A percentile compares a stretch with the other conserved stretches of the same genome.
Conservation (phyloP, 2,797 vertebrate species). For the Siniperca scherzeri region DNA sequence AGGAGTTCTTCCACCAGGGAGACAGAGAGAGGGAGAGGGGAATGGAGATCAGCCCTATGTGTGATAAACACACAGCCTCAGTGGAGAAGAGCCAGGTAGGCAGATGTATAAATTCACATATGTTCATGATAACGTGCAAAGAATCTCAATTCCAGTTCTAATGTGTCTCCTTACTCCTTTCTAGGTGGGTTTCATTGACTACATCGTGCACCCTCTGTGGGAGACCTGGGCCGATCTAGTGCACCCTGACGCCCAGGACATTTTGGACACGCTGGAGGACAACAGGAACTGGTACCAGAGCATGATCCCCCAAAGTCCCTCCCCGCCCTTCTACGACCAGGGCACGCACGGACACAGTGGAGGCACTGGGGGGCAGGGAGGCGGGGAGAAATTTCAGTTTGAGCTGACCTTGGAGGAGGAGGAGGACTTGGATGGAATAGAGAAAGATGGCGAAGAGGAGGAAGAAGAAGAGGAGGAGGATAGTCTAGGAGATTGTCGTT, state of each 20-base stretch:
- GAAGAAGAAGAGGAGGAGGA: slow-evolving; percentile 87
- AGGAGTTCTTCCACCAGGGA: slow-evolving; percentile 99
- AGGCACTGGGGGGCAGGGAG: slow-evolving; percentile 76
- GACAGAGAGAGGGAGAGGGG: slow-evolving; percentile 96
- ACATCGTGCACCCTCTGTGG: slow-evolving; percentile 98
- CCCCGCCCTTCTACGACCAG: slow-evolving; percentile 93
- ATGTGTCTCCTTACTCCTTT: slow-evolving; percentile 1
- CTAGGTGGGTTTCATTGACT: slow-evolving; percentile 99
- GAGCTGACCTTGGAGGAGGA: slow-evolving; percentile 98
- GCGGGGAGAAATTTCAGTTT: slow-evolving; percentile 97
- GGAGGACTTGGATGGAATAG: slow-evolving; percentile 93
- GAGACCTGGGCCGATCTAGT: slow-evolving; percentile 99
- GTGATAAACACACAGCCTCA: slow-evolving; percentile 97
- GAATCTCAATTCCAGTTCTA: not conserved
- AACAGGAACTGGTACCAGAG: slow-evolving; percentile 99
- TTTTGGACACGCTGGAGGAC: slow-evolving; percentile 97
- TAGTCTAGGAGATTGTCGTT: slow-evolving; percentile 82
- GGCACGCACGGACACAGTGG: slow-evolving; percentile 90
- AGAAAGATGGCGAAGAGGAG: slow-evolving; percentile 88
- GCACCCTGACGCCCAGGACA: slow-evolving; percentile 98
- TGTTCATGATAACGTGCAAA: not conserved
- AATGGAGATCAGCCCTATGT: slow-evolving; percentile 99
- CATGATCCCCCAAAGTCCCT: slow-evolving; percentile 98
- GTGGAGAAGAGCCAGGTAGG: slow-evolving; percentile 98
- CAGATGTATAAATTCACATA: not conserved